Conservation (phyloP, 2,888 invertebrate genomes). For the Orchesellides sinensis region DNA sequence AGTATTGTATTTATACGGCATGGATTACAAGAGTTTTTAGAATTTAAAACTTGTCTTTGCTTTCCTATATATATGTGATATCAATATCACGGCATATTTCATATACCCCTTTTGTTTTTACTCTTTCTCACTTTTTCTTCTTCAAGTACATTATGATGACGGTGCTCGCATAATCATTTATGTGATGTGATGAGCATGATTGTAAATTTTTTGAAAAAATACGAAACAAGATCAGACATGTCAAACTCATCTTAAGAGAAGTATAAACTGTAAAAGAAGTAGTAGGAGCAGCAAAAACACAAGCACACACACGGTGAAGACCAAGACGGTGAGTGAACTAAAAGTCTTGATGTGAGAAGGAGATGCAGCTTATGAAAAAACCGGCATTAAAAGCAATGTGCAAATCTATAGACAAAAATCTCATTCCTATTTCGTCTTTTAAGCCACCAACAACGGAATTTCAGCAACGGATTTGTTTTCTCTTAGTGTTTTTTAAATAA, state of each 20-base stretch:
- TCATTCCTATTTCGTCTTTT: neutral
- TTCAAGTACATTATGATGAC: slow-evolving; percentile 5
- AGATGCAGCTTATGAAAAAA: no score
- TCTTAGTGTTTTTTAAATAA: slow-evolving; percentile 16
- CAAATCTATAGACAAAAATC: slow-evolving; percentile 4
- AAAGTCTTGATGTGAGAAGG: no score
- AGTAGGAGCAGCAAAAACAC: no score
- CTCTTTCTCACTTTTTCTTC: neutral
- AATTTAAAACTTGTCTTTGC: slow-evolving; percentile 16
- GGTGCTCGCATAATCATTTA: no score
- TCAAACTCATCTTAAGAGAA: slow-evolving; percentile 16
- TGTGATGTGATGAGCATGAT: slow-evolving; percentile 13
- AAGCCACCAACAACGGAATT: slow-evolving; percentile 10
- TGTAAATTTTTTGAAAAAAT: slow-evolving; percentile 12
- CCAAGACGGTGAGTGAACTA: neutral
- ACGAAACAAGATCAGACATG: slow-evolving; percentile 34
- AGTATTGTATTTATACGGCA: neutral
- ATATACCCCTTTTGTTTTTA: slow-evolving; percentile 11
- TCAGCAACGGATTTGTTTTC: slow-evolving; percentile 8
- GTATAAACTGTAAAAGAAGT: neutral
- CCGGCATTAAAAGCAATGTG: no score
- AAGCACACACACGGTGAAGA: slow-evolving; percentile 12
- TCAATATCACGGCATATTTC: slow-evolving; percentile 31
- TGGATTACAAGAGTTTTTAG: neutral
- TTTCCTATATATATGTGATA: slow-evolving; percentile 10